phyloP scores from a whole-genome alignment of 2,113 vertebrate species.

The Pygathrix nemaeus region DNA sequence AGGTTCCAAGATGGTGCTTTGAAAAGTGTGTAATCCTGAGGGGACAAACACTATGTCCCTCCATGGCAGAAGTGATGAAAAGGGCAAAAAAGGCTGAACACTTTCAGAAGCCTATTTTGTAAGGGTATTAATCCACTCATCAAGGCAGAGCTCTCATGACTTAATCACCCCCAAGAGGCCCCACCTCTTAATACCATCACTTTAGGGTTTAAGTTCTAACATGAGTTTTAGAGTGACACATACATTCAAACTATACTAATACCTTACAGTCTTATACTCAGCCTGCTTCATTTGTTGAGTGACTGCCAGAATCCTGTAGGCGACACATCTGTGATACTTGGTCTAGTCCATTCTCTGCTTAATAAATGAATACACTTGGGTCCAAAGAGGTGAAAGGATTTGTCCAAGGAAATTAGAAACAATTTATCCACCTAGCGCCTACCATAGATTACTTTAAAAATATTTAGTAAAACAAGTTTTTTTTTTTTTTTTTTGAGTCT shows the following conservation, averaged over 20 bases:
- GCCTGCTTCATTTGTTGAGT: not conserved
- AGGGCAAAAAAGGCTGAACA: not conserved
- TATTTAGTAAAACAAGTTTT: not conserved
- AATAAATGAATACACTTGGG: not conserved
- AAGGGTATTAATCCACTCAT: not conserved
- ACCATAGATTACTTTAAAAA: not conserved
- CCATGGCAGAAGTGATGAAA: not conserved
- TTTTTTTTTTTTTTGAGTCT: too few species aligned
- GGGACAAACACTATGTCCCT: too few species aligned
- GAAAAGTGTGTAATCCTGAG: not conserved
- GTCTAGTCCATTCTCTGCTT: not conserved
- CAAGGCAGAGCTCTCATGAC: not conserved
- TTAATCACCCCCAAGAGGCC: not conserved
- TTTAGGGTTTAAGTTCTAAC: not conserved
- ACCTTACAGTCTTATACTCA: not conserved
- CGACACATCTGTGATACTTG: not conserved
- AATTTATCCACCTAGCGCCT: not conserved
- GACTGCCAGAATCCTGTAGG: not conserved
- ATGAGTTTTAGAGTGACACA: not conserved
- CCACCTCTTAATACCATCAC: not conserved
- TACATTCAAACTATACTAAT: not conserved
- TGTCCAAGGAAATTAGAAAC: conserved; percentile 5
- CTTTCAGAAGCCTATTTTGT: not conserved
- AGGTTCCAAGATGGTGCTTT: not conserved
- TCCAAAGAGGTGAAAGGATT: not conserved